Base-by-base conservation (phyloP, 2,113 vertebrate genomes). In the Heptranchias perlo region DNA sequence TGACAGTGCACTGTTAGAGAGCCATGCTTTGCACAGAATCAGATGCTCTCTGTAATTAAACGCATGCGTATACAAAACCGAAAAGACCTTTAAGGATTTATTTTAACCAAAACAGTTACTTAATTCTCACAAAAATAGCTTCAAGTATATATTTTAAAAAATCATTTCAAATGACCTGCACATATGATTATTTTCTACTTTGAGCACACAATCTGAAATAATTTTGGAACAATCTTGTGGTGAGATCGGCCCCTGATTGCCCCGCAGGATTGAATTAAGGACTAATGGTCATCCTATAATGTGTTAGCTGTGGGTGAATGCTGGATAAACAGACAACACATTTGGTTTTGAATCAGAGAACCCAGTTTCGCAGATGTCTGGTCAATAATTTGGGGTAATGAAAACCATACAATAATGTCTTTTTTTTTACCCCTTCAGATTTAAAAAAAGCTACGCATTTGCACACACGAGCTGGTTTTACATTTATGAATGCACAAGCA, bases 151-250 rank as follows among this genome's bases (percentile, higher is more conserved):
- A 44, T 73, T 69, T 69, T 23, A 25, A 47, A 95, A 94, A 52
- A 82, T 44, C 78, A 21, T 49, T 47, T 52, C 39, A 52, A 49
- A 95, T 69, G n/a, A n/a, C n/a, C n/a, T n/a, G n/a, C n/a, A n/a
- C n/a, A n/a, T n/a, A n/a, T n/a, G 65, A 73, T 67, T 69, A 69
- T 62, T 61, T 93, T 93, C 58, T 62, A n/a, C 89, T 16, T 62
- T n/a, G 58, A 64, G 35, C 35, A 62, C 18, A 62, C 28, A 91
- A 91, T 31, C 87, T 91, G 52, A 89, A 89, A 52, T 58, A 58
- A 91, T 91, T 91, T 91, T 58, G 89, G n/a, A 39, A 44, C 54
- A 62, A 93, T 93, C 89, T 93, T 93, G 58, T 93, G 58, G 58
- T 39, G 58, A 10, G 61, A 93, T 93, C 58, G 64, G 58, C 58